Base-by-base conservation (phyloP, 2,113 vertebrate genomes). In the Theropithecus gelada region DNA sequence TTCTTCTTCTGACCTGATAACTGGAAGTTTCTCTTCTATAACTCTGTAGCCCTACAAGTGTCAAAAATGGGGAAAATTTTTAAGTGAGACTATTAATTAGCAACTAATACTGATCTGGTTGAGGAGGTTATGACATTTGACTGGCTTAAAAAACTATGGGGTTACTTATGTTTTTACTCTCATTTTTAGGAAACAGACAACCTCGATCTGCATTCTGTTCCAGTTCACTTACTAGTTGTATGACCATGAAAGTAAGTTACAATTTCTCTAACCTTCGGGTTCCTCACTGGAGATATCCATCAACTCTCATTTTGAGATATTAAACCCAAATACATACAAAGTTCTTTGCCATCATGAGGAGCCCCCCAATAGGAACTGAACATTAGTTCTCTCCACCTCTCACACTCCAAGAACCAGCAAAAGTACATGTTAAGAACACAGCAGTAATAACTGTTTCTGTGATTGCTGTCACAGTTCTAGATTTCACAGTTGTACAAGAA, bases 31-130 rank as follows among this genome's bases (percentile, higher is more conserved):
- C 95, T 99, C 99, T 98, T 99, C 99, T 79, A 99, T 99, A 97
- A 99, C 99, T 98, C 99, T 98, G 98, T 99, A 99, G 8, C 99
- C 99, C 99, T 99, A 88, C 11, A 96, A 88, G 20, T 79, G 25
- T 70, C 78, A 97, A 94, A 94, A 38, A 38, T 50, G 8, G 30
- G 16, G 57, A 85, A 61, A 52, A 3, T 0, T 14, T 86, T 90
- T 27, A 3, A 95, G 27, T 86, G 45, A 79, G 89, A 94, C 50
- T 50, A 96, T 87, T 73, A 92, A 68, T 76, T 93, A 95, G 40
- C n/a, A 93, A n/a, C 10, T 97, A 75, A 13, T 81, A 45, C 32
- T 80, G 23, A 84, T 45, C 61, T 72, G 52, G 52, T 9, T 66
- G 20, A 95, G 6, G 70, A 20, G 32, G 20, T 38, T n/a, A 79